A percentile compares a stretch with the other conserved stretches of the same genome.
These are phyloP conservation scores for Nyctalus aviator DNA, from an alignment of 2,797 vertebrate genomes.

Conservation along the genomic window DNA sequence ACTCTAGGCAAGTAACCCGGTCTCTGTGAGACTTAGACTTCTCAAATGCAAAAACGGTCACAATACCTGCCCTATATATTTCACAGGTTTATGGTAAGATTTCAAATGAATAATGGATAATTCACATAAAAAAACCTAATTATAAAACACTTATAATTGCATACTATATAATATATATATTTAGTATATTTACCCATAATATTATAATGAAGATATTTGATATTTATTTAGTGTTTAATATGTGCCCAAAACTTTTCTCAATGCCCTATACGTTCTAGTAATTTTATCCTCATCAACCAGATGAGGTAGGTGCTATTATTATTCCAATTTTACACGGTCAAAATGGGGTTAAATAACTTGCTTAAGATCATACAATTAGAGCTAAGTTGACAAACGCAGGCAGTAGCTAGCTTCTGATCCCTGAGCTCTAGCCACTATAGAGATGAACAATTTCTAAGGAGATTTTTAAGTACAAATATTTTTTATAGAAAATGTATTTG, in stretches of 20 bases:
- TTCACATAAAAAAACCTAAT: background rate
- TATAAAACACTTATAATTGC: constrained; percentile 4
- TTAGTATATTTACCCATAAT: background rate
- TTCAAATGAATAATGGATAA: constrained; percentile 50
- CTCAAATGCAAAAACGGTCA: constrained; percentile 10
- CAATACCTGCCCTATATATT: background rate
- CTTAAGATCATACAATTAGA: background rate
- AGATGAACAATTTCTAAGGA: background rate
- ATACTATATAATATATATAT: background rate
- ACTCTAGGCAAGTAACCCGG: constrained; percentile 40
- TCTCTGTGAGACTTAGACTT: constrained; percentile 40
- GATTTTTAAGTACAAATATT: background rate
- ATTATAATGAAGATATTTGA: background rate
- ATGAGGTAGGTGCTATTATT: background rate
- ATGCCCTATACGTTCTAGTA: background rate
- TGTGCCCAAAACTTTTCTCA: background rate
- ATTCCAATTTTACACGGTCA: background rate
- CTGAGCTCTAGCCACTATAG: background rate
- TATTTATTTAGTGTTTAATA: constrained; percentile 11
- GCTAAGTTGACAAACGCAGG: background rate
- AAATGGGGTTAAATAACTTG: background rate
- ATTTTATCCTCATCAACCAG: background rate
- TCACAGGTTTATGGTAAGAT: background rate
- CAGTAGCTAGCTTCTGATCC: background rate
- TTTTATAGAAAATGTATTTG: background rate